Conservation (phyloP, 2,797 vertebrate species). For the Rhinoraja longicauda region DNA sequence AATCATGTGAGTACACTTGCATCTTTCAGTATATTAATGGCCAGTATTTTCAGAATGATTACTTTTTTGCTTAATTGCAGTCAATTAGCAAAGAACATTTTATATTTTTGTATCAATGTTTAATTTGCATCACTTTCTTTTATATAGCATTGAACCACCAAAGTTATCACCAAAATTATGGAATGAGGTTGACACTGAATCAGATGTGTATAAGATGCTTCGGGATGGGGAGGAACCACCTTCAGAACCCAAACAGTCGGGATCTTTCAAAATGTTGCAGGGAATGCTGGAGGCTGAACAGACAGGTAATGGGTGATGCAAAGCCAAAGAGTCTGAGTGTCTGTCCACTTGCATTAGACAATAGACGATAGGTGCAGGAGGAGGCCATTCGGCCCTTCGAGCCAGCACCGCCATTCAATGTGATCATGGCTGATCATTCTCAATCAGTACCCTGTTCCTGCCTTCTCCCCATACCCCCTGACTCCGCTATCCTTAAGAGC, state of each 20-base stretch:
- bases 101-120: neutral
- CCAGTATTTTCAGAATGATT: neutral
- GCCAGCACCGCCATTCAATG: too few relatives aligned
- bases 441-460: too few relatives aligned
- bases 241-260: conserved; percentile 86
- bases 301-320: conserved; percentile 63
- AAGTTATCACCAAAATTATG: conserved; percentile 58
- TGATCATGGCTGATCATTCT: too few relatives aligned
- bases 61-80: neutral
- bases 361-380: too few relatives aligned
- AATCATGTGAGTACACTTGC: neutral
- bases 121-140: conserved; percentile 38
- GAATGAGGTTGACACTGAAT: conserved; percentile 74
- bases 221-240: conserved; percentile 72
- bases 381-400: too few relatives aligned
- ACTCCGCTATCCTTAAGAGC: too few relatives aligned
- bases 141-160: conserved; percentile 68
- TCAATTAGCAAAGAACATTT: neutral
- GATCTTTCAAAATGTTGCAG: conserved; percentile 91
- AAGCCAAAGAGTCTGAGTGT: neutral
- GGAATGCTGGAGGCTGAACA: conserved; percentile 89
- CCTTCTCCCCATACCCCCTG: too few relatives aligned
- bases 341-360: too few relatives aligned
- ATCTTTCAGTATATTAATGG: neutral
- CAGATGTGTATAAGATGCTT: conserved; percentile 93